Base-by-base conservation (phyloP, 1,140 invertebrate species). In the Zophobas atratus region DNA sequence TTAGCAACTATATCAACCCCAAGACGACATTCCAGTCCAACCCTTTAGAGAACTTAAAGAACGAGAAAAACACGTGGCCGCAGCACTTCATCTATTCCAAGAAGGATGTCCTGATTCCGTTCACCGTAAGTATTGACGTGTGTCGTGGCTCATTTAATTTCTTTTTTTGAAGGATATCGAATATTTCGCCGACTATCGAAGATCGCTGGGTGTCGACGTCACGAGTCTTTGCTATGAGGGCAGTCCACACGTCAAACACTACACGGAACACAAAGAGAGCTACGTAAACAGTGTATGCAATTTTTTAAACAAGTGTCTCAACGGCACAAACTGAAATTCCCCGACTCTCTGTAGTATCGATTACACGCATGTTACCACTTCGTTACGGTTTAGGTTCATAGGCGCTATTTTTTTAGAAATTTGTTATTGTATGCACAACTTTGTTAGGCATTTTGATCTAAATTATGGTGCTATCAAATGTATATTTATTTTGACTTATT, bases 51-150 rank as follows among this genome's bases (percentile, higher is more conserved):
- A 87, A 87, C 74, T 82, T 89, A 1, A 88, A 87, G 79, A 84
- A 85, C 41, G 88, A 89, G 51, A 77, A 81, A 2, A 87, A 87
- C 77, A 82, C 87, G 48, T 92, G 90, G 88, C 91, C 94, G 35
- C 93, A 94, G 84, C 84, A 94, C 49, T 95, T 94, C 84, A 87
- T 95, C 8, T 95, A 93, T 82, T 95, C 93, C 0, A 92, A 92
- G 80, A 88, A 88, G 1, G 94, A 95, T 83, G 87, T 90, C 36
- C 81, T 94, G 81, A 90, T 90, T 81, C 87, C 88, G 39, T 88
- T 89, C 75, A 82, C 86, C 75, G 89, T 91, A 85, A 85, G 20
- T 83, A 84, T 77, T 41, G 39, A 38, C 49, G 20, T 20, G n/a
- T 2, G 20, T 51, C 2, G 20, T 2, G 2, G n/a, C 20, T 5